These are phyloP conservation scores for Riptortus pedestris DNA, from an alignment of 1,140 invertebrate genomes.

Conservation along the genomic window DNA sequence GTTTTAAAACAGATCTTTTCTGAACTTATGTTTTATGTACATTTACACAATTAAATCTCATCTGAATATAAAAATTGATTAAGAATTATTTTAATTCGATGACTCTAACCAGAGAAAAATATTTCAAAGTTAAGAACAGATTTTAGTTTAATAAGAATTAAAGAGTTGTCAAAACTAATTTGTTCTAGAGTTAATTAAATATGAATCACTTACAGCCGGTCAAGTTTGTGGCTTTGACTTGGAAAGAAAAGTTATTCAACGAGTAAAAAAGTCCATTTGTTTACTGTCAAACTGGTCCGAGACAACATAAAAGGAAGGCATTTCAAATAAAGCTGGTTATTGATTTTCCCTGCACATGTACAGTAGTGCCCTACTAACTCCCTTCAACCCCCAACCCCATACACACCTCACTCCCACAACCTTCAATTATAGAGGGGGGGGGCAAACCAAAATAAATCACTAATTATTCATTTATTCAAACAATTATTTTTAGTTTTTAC, in stretches of 20 bases:
- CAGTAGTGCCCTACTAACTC: no score
- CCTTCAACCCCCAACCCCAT: no score
- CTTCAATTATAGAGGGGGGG: no score
- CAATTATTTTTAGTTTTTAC: no score
- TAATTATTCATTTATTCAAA: no score
- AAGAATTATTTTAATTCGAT: not conserved
- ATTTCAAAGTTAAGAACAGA: not conserved
- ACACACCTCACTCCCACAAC: no score
- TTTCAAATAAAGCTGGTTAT: constrained; percentile 8
- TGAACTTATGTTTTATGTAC: no score
- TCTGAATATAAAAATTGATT: not conserved
- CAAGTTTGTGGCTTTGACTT: not conserved
- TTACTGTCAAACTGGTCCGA: not conserved
- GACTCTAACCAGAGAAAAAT: not conserved
- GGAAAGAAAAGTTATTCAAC: not conserved
- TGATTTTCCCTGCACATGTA: constrained; percentile 12
- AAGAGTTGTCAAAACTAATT: no score
- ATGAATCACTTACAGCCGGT: not conserved
- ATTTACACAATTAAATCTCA: no score
- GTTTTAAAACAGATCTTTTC: no score
- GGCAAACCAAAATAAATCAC: no score
- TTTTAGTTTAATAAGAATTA: not conserved
- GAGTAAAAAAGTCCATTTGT: not conserved
- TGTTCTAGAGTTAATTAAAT: not conserved
- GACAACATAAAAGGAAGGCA: not conserved